phyloP scores from a whole-genome alignment of 2,797 vertebrate species.

The Glyptemys insculpta region DNA sequence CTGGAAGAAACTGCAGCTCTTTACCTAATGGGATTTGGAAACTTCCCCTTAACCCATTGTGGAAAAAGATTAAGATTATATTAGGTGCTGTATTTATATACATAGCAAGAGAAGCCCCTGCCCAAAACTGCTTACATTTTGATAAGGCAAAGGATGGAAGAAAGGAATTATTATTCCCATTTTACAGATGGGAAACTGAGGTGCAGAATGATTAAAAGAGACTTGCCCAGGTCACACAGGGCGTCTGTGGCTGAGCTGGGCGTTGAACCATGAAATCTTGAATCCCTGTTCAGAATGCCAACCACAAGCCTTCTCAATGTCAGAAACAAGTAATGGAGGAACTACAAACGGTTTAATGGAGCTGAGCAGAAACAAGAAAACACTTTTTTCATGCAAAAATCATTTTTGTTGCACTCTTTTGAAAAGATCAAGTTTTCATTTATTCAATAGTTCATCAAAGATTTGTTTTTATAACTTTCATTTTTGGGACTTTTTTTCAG shows the following conservation, averaged over 20 bases:
- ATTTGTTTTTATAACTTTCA: neutral
- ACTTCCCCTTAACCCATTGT: neutral
- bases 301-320: neutral
- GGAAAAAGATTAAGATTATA: neutral
- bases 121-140: neutral
- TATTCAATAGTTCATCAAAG: neutral
- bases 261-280: neutral
- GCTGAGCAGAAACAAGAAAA: neutral
- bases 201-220: accelerated
- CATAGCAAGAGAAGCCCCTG: accelerated
- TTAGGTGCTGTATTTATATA: neutral
- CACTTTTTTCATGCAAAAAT: neutral
- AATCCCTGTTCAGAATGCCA: neutral
- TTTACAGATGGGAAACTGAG: neutral
- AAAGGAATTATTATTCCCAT: accelerated
- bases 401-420: neutral
- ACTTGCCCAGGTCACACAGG: neutral
- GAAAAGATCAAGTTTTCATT: neutral
- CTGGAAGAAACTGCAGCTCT: neutral
- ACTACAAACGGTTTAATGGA: neutral
- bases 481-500: neutral
- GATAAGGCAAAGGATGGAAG: neutral
- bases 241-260: neutral
- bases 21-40: neutral
- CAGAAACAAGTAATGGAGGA: neutral